Conservation (phyloP, 2,797 vertebrate genomes). For the Geotrypetes seraphini region DNA sequence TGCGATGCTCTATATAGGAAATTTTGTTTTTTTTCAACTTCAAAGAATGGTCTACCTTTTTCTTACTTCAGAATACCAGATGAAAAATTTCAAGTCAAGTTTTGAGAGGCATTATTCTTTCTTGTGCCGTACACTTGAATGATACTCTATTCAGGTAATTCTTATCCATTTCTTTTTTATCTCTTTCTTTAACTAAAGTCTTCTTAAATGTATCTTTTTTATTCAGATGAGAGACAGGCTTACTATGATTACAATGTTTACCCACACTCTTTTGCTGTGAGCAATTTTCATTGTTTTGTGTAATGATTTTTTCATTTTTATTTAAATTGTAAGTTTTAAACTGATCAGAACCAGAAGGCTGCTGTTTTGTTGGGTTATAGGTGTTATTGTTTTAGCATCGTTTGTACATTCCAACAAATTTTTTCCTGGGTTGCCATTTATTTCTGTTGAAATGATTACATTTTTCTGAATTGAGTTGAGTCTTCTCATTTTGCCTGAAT, state of each 20-base stretch:
- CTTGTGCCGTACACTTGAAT: constrained; percentile 34
- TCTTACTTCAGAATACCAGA: constrained; percentile 17
- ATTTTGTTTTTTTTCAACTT: too few relatives aligned
- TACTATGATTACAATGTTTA: constrained; percentile 28
- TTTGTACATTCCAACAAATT: too few relatives aligned
- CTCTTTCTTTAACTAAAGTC: constrained; percentile 13
- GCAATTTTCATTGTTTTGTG: constrained; percentile 26
- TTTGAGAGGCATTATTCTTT: constrained; percentile 50
- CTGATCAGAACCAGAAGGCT: constrained; percentile 6
- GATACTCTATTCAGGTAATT: constrained; percentile 50
- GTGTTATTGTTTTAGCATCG: not conserved
- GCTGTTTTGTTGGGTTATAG: constrained; percentile 23
- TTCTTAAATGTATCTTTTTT: constrained; percentile 19
- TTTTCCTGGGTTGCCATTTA: too few relatives aligned
- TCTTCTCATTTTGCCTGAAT: too few relatives aligned
- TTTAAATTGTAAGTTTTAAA: constrained; percentile 16
- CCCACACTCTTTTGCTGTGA: constrained; percentile 26
- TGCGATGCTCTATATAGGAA: not conserved
- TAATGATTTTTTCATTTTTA: constrained; percentile 7
- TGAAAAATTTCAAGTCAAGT: constrained; percentile 38
- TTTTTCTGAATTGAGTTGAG: too few relatives aligned
- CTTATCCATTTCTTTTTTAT: constrained; percentile 43
- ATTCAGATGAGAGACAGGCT: constrained; percentile 6
- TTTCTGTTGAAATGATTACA: too few relatives aligned
- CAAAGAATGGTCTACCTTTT: too few relatives aligned